Evolutionary conservation across 23 tunicate genomes (phyloP), one percentile per base, ranked within the genome.

Genomic region (Halocynthia roretzi): DNA sequence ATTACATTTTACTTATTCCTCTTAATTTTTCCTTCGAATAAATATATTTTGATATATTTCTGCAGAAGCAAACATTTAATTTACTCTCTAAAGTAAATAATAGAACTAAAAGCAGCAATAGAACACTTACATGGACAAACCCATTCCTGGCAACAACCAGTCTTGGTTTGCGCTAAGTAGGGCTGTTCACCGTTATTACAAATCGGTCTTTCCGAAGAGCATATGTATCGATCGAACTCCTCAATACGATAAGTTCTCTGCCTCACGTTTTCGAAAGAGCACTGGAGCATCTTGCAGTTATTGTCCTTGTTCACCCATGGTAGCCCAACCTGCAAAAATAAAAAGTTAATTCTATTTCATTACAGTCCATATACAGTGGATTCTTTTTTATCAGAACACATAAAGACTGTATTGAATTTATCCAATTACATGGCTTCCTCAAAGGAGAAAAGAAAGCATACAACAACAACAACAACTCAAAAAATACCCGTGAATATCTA

Each of bases 81-180:
- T 31, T 31, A 31, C 44, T 31, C 4, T 31, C n/a, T n/a, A n/a
- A n/a, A n/a, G n/a, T n/a, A n/a, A n/a, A n/a, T n/a, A n/a, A n/a
- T n/a, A n/a, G 44, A 31, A 31, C n/a, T n/a, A n/a, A 67, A 15
- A 1, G 20, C 40, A 19, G 1, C 6, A 51, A 8, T 70, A 49
- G 11, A 70, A 49, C 19, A 57, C 86, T 74, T 83, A 83, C 87
- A 83, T 67, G 87, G 87, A 76, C 87, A 83, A 14, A 83, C 87
- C 53, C 82, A 83, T 77, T 83, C 87, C 7, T 77, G 50, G 50
- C 87, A 83, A 44, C 87, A 83, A 50, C 87, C 87, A 31, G 76
- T 65, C 82, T 83, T 83, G 15, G 87, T 83, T 0, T 68, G 54
- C 10, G 87, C 87, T 7, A 68, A 22, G 81, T 83, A 83, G 5